Conservation (phyloP, 2,797 vertebrate genomes). For the Darevskia mixta region DNA sequence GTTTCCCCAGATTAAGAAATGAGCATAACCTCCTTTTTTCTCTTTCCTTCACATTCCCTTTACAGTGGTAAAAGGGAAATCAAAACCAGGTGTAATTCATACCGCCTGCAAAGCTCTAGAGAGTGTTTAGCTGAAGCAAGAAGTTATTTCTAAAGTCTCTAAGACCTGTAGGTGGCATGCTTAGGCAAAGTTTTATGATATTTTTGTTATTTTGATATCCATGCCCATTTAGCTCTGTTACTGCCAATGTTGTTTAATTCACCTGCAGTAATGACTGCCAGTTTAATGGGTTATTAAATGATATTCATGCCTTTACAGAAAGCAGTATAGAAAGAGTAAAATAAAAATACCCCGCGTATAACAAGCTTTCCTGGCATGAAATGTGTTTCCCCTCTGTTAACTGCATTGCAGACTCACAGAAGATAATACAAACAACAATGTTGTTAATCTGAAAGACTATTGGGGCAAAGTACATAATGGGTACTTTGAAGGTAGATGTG, state of each 20-base stretch:
- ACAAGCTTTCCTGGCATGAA: slow-evolving; percentile 49
- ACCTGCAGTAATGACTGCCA: slow-evolving; percentile 73
- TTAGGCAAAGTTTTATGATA: slow-evolving; percentile 71
- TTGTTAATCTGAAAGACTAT: slow-evolving; percentile 39
- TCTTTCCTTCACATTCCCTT: background rate
- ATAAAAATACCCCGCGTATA: slow-evolving; percentile 55
- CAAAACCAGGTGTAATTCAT: background rate
- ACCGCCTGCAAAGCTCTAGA: background rate
- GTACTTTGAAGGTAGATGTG: background rate
- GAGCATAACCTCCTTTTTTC: slow-evolving; percentile 30
- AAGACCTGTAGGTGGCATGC: slow-evolving; percentile 80
- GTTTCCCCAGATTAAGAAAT: slow-evolving; percentile 35
- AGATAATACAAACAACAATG: slow-evolving; percentile 32
- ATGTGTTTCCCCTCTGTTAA: slow-evolving; percentile 54
- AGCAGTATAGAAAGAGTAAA: slow-evolving; percentile 61
- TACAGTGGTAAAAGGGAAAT: slow-evolving; percentile 34
- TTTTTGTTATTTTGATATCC: slow-evolving; percentile 38
- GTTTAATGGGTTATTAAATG: slow-evolving; percentile 77
- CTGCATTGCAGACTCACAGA: slow-evolving; percentile 10
- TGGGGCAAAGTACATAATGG: slow-evolving; percentile 4
- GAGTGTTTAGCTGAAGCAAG: slow-evolving; percentile 41
- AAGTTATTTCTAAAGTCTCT: slow-evolving; percentile 29
- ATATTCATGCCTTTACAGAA: slow-evolving; percentile 70
- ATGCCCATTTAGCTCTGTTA: slow-evolving; percentile 46
- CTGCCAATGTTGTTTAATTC: slow-evolving; percentile 68